Percentiles rank a stretch among this genome's conserved stretches.
These are phyloP conservation scores for Proteles cristata DNA, from an alignment of 2,113 vertebrate species.

Conservation along the genomic window DNA sequence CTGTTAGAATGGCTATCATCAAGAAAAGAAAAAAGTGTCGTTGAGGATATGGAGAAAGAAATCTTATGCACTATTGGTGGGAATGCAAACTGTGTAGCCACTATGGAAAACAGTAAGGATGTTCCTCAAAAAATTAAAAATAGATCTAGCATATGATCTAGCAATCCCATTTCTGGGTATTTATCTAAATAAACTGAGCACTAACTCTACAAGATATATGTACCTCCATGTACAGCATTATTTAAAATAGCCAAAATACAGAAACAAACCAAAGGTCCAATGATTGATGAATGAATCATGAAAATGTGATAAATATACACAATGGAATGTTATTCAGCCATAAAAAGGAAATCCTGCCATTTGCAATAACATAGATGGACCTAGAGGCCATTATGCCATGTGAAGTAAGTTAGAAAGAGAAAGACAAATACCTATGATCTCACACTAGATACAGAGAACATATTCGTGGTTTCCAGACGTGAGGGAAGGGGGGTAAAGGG, in stretches of 20 bases:
- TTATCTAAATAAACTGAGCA: not conserved
- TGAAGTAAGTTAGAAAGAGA: not conserved
- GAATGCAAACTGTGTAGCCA: not conserved
- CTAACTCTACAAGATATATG: not conserved
- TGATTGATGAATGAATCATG: not conserved
- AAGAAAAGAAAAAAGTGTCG: not conserved
- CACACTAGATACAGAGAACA: not conserved
- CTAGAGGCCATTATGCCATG: not conserved
- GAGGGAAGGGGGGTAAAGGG: too few relatives aligned
- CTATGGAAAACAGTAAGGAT: not conserved
- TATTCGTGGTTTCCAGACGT: not conserved
- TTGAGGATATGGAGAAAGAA: not conserved
- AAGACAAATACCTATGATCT: not conserved
- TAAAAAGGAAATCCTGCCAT: not conserved
- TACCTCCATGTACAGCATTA: not conserved
- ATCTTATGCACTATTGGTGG: not conserved
- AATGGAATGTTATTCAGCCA: not conserved
- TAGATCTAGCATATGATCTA: not conserved
- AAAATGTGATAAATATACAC: not conserved
- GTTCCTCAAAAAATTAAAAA: not conserved
- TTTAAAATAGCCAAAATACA: not conserved
- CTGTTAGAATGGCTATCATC: not conserved
- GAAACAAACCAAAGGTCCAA: not conserved
- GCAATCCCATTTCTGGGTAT: not conserved
- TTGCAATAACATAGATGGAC: not conserved